Conservation (phyloP, 2,888 invertebrate species). For the Hirtodrosophila alboralis region DNA sequence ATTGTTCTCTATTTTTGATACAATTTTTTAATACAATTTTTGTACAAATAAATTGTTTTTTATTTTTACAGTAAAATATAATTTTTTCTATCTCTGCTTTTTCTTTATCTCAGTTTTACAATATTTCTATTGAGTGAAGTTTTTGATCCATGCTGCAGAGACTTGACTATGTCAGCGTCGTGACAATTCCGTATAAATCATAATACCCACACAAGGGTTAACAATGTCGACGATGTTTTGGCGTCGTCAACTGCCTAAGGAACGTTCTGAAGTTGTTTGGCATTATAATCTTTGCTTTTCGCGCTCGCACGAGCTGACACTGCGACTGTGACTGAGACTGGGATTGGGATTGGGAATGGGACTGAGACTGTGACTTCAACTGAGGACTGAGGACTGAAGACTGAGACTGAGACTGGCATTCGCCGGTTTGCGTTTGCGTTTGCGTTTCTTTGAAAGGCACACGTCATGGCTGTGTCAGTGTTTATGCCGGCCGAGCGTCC, state of each 20-base stretch:
- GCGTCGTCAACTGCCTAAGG: conserved; percentile 44
- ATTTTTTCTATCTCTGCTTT: too few species aligned
- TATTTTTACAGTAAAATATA: too few species aligned
- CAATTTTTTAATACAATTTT: too few species aligned
- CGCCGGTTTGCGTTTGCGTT: conserved; percentile 59
- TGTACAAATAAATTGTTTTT: too few species aligned
- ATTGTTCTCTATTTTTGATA: too few species aligned
- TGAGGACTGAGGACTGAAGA: conserved; percentile 7
- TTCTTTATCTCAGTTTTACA: too few species aligned
- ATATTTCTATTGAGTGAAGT: too few species aligned
- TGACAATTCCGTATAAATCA: conserved; percentile 59
- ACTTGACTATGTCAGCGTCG: conserved; percentile 14
- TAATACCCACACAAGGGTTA: conserved; percentile 53
- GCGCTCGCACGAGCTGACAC: conserved; percentile 40
- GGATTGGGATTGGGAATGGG: conserved; percentile 14
- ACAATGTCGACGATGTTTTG: conserved; percentile 23
- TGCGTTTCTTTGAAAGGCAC: conserved; percentile 71
- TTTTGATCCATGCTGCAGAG: too few species aligned
- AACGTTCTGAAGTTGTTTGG: conserved; percentile 61
- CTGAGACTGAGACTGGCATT: conserved; percentile 46
- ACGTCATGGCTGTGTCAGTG: conserved; percentile 72
- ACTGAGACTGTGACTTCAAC: conserved; percentile 1
- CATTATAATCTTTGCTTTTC: conserved; percentile 64
- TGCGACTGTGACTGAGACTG: conserved; percentile 27
- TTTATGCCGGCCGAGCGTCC: conserved; percentile 62